These are phyloP conservation scores for Patiria pectinifera DNA, from an alignment of 53 echinoderm and acorn worm genomes.

Conservation along the genomic window DNA sequence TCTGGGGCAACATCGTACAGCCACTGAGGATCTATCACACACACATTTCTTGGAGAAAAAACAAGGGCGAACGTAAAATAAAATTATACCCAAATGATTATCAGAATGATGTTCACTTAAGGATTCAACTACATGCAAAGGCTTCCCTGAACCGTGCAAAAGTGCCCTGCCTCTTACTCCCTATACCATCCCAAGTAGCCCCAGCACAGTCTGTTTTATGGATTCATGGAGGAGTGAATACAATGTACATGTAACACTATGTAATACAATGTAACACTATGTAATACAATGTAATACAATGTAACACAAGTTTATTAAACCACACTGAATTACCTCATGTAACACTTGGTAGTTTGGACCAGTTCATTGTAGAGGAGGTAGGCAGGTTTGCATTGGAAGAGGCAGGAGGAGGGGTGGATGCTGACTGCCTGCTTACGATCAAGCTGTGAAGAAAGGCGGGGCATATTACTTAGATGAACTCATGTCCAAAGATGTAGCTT, in stretches of 20 bases:
- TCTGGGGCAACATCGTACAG: constrained; percentile 92
- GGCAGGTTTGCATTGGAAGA: constrained; percentile 94
- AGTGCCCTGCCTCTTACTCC: too few relatives aligned
- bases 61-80: background rate
- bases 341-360: constrained; percentile 95
- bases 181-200: too few relatives aligned
- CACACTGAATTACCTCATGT: constrained; percentile 77
- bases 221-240: too few relatives aligned
- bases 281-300: too few relatives aligned
- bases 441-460: constrained; percentile 63
- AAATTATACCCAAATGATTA: background rate
- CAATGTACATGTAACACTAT: too few relatives aligned
- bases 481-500: background rate
- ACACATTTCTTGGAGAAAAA: constrained; percentile 80
- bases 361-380: constrained; percentile 91
- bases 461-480: background rate
- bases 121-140: too few relatives aligned
- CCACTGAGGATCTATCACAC: constrained; percentile 96
- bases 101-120: background rate
- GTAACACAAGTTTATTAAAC: too few relatives aligned
- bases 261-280: too few relatives aligned
- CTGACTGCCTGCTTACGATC: constrained; percentile 90
- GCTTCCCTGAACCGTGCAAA: too few relatives aligned
- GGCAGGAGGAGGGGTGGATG: constrained; percentile 97
- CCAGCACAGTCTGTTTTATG: too few relatives aligned